Base-by-base conservation (phyloP, 2,888 invertebrate species). In the Xanthorhoe designata region DNA sequence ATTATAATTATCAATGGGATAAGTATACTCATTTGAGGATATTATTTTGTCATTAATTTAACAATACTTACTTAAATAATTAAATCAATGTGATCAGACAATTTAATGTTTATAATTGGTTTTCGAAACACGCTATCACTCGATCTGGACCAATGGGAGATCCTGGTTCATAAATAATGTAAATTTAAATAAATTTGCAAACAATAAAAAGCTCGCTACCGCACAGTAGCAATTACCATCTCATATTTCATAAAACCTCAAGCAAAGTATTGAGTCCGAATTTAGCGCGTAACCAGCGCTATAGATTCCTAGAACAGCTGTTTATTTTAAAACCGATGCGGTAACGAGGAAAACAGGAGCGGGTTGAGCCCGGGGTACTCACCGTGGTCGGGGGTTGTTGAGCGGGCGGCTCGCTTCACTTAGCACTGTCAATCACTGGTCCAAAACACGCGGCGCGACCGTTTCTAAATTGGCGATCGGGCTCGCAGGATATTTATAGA, bases 341-440 rank as follows among this genome's bases (percentile, higher is more conserved):
- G 87, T 87, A 88, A 90, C 42, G 61, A 68, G 70, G 68, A 65
- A 65, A 66, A 68, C 76, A 78, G 68, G 83, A 85, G 82, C 80
- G 77, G 78, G 64, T 74, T 77, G 75, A 53, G 56, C 71, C 64
- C 69, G 69, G 77, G 69, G 76, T 91, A 92, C 92, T 92, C 82
- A 92, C 92, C 85, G 76, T 75, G 79, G 82, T 76, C 69, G 79
- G 76, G 80, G 75, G 73, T 77, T 76, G 85, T 78, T 75, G 81
- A 78, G 81, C 79, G 81, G 82, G 80, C 78, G 81, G 79, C 81
- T 81, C 84, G 90, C 91, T 90, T 88, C 91, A 91, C 90, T 91
- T 90, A 86, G 85, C 92, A 92, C 92, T 92, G 88, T 91, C 91
- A 92, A 93, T 92, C 92, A 93, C 92, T 91, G 91, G 90, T 89